Conservation (phyloP, 2,797 vertebrate species). For the Percopsis omiscomaycus region DNA sequence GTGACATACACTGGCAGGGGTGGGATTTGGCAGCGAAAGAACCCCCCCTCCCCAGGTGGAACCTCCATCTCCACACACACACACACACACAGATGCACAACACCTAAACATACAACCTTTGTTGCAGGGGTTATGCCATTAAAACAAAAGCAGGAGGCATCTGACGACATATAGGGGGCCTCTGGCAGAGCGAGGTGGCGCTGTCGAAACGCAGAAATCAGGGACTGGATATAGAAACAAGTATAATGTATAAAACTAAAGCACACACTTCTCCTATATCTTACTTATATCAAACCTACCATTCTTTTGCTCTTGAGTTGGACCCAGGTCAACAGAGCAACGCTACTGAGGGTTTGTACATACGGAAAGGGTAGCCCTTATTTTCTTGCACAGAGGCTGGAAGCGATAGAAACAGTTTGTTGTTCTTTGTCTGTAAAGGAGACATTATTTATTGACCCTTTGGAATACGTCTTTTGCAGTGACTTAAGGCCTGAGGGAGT, state of each 20-base stretch:
- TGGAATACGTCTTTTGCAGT: slow-evolving; percentile 75
- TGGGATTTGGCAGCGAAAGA: slow-evolving; percentile 52
- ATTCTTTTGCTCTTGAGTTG: slow-evolving; percentile 61
- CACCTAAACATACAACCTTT: slow-evolving; percentile 37
- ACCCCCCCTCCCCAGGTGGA: slow-evolving; percentile 52
- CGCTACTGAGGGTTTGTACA: slow-evolving; percentile 63
- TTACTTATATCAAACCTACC: slow-evolving; percentile 59
- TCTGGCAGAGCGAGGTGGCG: slow-evolving; percentile 27
- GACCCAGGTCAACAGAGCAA: slow-evolving; percentile 43
- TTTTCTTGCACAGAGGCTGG: slow-evolving; percentile 74
- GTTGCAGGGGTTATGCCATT: slow-evolving; percentile 68
- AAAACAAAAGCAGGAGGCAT: slow-evolving; percentile 41
- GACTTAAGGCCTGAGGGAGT: slow-evolving; percentile 68
- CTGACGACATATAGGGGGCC: slow-evolving; percentile 26
- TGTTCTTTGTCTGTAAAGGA: slow-evolving; percentile 54
- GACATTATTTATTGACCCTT: slow-evolving; percentile 77
- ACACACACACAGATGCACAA: slow-evolving; percentile 26
- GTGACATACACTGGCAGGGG: slow-evolving; percentile 57
- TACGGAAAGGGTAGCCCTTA: slow-evolving; percentile 72
- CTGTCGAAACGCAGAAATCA: slow-evolving; percentile 72
- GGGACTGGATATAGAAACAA: slow-evolving; percentile 68
- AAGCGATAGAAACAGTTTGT: slow-evolving; percentile 67
- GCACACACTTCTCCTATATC: slow-evolving; percentile 73
- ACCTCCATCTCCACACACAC: slow-evolving; percentile 20
- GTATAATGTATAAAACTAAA: slow-evolving; percentile 66